Percentiles rank a stretch among this genome's conserved stretches.
These are phyloP conservation scores for Pissodes strobi DNA, from an alignment of 1,140 invertebrate species.

Conservation along the genomic window DNA sequence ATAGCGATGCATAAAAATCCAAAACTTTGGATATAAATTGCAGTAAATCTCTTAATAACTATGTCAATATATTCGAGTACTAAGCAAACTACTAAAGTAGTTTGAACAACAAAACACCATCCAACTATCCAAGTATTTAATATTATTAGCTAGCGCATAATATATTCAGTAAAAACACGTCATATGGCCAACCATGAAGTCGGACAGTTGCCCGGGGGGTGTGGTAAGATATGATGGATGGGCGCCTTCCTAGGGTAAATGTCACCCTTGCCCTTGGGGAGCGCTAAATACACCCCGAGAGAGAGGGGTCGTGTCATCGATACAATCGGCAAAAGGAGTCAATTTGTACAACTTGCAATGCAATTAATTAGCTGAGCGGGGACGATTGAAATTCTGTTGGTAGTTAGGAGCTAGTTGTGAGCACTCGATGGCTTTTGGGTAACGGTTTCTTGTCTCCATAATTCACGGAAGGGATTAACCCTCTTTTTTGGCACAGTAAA, in stretches of 20 bases:
- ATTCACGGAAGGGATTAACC: neutral
- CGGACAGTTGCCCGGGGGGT: conserved; percentile 24
- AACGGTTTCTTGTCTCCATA: conserved; percentile 1
- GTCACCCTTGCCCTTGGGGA: conserved; percentile 29
- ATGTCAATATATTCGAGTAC: too few relatives aligned
- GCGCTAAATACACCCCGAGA: conserved; percentile 34
- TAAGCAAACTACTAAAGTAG: too few relatives aligned
- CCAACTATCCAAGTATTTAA: too few relatives aligned
- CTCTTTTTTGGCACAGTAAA: too few relatives aligned
- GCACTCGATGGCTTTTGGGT: neutral
- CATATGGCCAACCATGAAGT: conserved; percentile 20
- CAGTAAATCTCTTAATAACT: too few relatives aligned
- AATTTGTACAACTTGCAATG: conserved; percentile 32
- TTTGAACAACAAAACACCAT: too few relatives aligned
- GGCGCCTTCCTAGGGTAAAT: conserved; percentile 17
- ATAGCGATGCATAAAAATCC: too few relatives aligned
- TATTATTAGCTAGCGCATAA: too few relatives aligned
- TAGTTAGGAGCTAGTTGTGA: neutral
- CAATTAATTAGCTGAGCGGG: conserved; percentile 26
- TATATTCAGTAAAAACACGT: conserved; percentile 25
- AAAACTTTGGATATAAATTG: too few relatives aligned
- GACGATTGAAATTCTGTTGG: too few relatives aligned
- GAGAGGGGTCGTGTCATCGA: conserved; percentile 33
- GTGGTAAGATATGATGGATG: conserved; percentile 34
- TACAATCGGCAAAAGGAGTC: conserved; percentile 35